Base-by-base conservation (phyloP, 1,140 invertebrate species). In the Drosophila aff. region DNA sequence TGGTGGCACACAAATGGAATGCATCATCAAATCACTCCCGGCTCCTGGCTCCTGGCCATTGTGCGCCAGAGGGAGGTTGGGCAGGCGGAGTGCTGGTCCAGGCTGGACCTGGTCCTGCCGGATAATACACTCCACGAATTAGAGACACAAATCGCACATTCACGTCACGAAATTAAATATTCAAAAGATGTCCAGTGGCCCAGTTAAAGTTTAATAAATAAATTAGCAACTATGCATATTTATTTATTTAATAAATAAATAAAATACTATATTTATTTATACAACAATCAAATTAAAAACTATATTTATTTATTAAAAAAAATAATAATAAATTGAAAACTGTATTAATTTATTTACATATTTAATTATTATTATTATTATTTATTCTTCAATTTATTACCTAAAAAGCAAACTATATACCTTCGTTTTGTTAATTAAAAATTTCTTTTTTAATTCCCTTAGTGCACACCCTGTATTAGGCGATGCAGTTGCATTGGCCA, bases 1-100 rank as follows among this genome's bases (percentile, higher is more conserved):
- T 85, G 78, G 68, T 58, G 78, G 47, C 38, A 74, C 41, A 75
- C 78, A 85, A 81, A 74, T 63, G 63, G 67, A 73, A 73, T 73
- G 67, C 69, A 73, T 73, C 69, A 73, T 60, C 67, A 40, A 74
- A 73, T 74, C 68, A 38, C 40, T 73, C 38, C 68, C 43, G 15
- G 38, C 59, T 33, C n/a, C 8, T 28, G 31, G 23, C 49, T 26
- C 26, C 26, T 26, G 26, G 26, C 49, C 40, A 71, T 71, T 71
- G 64, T 71, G 47, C 13, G 38, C 21, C 21, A 10, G 28, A 16
- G n/a, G 21, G 16, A 26, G 62, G 44, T 11, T 46, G 46, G 11
- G 31, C 9, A 4, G 10, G 11, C 11, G 21, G 1, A n/a, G 26
- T 36, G 2, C 5, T 38, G 36, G 33, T 38, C 13, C 7, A 10